These are phyloP conservation scores for Drosophila busckii DNA, from an alignment of 1,140 invertebrate genomes.

Conservation along the genomic window DNA sequence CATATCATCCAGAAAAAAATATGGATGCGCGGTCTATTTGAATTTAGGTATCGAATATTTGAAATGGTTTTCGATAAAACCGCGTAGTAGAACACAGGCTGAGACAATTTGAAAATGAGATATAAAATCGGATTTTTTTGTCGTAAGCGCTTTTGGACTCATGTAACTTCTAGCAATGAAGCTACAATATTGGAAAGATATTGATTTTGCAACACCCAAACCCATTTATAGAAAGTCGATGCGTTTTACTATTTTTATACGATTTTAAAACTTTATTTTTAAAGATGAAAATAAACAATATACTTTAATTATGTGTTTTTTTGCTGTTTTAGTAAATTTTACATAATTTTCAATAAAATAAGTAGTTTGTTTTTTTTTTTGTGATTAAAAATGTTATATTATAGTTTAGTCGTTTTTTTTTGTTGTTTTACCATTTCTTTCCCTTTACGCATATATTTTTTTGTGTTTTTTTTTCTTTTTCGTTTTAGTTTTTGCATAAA, in stretches of 20 bases:
- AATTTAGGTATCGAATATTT: too few relatives aligned
- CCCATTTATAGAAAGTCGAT: background rate
- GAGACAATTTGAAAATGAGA: too few relatives aligned
- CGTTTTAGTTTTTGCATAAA: slow-evolving; percentile 58
- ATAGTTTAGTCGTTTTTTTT: slow-evolving; percentile 69
- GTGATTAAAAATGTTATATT: slow-evolving; percentile 79
- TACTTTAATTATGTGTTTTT: slow-evolving; percentile 76
- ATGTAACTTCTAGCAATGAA: background rate
- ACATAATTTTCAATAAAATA: slow-evolving; percentile 79
- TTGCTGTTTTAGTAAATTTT: slow-evolving; percentile 75
- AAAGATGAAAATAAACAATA: slow-evolving; percentile 79
- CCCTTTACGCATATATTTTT: slow-evolving; percentile 49
- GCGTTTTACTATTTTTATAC: slow-evolving; percentile 78
- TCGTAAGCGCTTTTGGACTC: too few relatives aligned
- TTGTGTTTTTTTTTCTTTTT: slow-evolving; percentile 49
- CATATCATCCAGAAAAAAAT: too few relatives aligned
- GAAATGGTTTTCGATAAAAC: too few relatives aligned
- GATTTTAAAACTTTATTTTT: slow-evolving; percentile 79
- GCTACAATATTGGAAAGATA: background rate
- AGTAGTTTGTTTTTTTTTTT: slow-evolving; percentile 58
- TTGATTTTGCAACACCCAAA: background rate
- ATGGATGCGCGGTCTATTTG: too few relatives aligned
- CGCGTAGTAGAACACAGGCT: too few relatives aligned
- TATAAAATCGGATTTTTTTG: too few relatives aligned
- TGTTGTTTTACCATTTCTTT: slow-evolving; percentile 56